Base-by-base conservation (phyloP, 2,113 vertebrate species). In the Macrotis lagotis region DNA sequence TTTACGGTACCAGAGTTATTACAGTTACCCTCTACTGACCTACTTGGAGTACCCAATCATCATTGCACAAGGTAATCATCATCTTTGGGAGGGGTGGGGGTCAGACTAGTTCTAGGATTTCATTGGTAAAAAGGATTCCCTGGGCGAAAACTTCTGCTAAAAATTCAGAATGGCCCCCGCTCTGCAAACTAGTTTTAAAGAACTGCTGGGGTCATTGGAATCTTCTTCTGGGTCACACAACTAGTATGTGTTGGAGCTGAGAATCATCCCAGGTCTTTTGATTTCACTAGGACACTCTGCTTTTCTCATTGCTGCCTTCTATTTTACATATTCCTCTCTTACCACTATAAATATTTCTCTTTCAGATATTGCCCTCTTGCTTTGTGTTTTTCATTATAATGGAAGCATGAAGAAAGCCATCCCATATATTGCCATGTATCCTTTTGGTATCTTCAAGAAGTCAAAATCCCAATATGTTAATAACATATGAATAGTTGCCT, bases 1-100 rank as follows among this genome's bases (percentile, higher is more conserved):
- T 96, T 98, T 99, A n/a, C 99, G 99, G 3, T 99, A 99, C 98
- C 99, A 99, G 97, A 99, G 98, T 97, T 99, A 99, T 97, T 99
- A 99, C 2, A 98, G 97, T 92, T 99, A 99, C 97, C 99, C 99
- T 1, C 98, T 99, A 50, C 98, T 99, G 91, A 99, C 99, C 0
- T 99, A 99, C 97, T 98, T 99, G 98, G 99, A 99, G 93, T 99
- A 99, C 97, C 99, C 99, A 28, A 99, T 99, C 95, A 98, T 99
- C 96, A 99, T 99, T 16, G 98, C 98, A n/a, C 99, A 99, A 99
- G 99, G 99, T 99, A 98, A 98, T 96, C 10, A 83, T 44, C 44
- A 22, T 6, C n/a, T 83, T 83, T 83, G 31, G 55, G 31, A 1
- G 11, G 11, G 59, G 37, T n/a, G 28, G 31, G 28, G 12, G 55